Evolutionary conservation across 2,888 invertebrate genomes (phyloP), one percentile per base, ranked within the genome.

Genomic region (Hyles lineata): DNA sequence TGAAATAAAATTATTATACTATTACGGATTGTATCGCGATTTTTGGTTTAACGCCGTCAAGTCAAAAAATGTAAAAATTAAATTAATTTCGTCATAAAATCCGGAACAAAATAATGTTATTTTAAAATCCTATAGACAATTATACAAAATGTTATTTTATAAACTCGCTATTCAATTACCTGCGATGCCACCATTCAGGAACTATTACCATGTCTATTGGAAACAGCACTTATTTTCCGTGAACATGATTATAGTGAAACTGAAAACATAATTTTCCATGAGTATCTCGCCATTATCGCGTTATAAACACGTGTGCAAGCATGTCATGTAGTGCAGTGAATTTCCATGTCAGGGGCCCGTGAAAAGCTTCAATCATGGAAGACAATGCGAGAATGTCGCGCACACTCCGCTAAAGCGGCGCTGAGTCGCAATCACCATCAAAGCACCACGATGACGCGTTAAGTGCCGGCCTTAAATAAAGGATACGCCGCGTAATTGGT

Each of bases 191-290:
- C 29, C n/a, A 21, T 4, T 21, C 21, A 21, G 3, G 15, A 7
- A 67, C 43, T 67, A 67, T 67, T 43, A 43, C 11, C 23, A 17
- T 50, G n/a, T 50, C 43, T 35, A 43, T 21, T 50, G 43, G 43
- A 43, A 23, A 50, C 23, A 23, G 43, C 21, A 50, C 8, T 82
- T 83, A 77, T 81, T 77, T 75, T 77, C 78, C 23, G 17, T 43
- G 15, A 9, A 63, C 21, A 63, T 15, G 17, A 50, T 21, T 50
- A 67, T 23, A 43, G 23, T 67, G 17, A 67, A 50, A 50, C 7
- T 73, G 75, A 77, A 77, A 74, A 69, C 58, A 72, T 72, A 74
- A 63, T 74, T 73, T 70, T 62, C 62, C 70, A 58, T 69, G 50
- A 35, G 35, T 25, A 60, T 72, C 61, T 71, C 61, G 61, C 55